A percentile compares a stretch with the other conserved stretches of the same genome.
These are phyloP conservation scores for Clivina fossor DNA, from an alignment of 2,888 invertebrate species.

Conservation along the genomic window DNA sequence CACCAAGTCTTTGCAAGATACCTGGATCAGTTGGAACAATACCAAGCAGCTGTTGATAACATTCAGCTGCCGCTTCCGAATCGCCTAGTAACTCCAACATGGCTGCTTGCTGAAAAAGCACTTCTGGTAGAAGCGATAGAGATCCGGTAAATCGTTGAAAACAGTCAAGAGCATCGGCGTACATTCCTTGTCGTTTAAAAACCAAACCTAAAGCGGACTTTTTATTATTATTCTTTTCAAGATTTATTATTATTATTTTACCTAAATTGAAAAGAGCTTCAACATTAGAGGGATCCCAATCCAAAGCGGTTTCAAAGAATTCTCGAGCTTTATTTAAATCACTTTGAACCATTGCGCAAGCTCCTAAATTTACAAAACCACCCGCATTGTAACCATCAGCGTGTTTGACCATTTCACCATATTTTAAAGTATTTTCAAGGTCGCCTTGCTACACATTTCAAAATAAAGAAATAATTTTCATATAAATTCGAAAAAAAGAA, in stretches of 20 bases:
- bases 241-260: slow-evolving; percentile 43
- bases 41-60: slow-evolving; percentile 75
- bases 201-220: slow-evolving; percentile 61
- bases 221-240: not conserved
- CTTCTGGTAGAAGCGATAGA: slow-evolving; percentile 60
- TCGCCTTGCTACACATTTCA: slow-evolving; percentile 69
- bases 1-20: slow-evolving; percentile 84
- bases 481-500: too few species aligned
- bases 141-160: slow-evolving; percentile 71
- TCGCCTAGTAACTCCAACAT: slow-evolving; percentile 71
- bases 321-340: slow-evolving; percentile 71
- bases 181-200: slow-evolving; percentile 67
- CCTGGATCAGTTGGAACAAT: slow-evolving; percentile 87
- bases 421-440: slow-evolving; percentile 73
- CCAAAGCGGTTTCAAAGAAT: slow-evolving; percentile 73
- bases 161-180: slow-evolving; percentile 74
- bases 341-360: slow-evolving; percentile 70
- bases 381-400: slow-evolving; percentile 77
- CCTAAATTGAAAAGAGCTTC: slow-evolving; percentile 85
- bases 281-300: slow-evolving; percentile 78
- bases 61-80: slow-evolving; percentile 64
- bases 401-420: slow-evolving; percentile 71
- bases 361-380: slow-evolving; percentile 84
- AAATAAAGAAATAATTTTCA: too few species aligned
- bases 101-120: slow-evolving; percentile 71